These are phyloP conservation scores for Pteria penguin DNA, from an alignment of 2,888 invertebrate species.

Conservation along the genomic window DNA sequence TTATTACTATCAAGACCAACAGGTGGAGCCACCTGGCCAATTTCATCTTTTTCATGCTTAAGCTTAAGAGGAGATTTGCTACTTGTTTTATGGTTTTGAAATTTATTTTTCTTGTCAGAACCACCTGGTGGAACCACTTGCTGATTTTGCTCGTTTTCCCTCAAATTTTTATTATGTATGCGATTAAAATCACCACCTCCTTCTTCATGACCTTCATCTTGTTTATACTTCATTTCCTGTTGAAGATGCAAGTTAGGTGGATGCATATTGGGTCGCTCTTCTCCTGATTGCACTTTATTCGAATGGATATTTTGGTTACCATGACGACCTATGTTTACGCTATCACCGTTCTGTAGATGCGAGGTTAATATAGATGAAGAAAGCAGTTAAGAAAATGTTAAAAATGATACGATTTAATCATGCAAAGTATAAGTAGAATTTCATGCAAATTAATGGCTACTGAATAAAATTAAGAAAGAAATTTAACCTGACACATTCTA, in stretches of 20 bases:
- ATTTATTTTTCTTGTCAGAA: no score
- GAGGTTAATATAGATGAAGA: not conserved
- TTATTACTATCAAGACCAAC: no score
- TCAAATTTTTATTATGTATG: no score
- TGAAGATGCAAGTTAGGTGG: constrained; percentile 3
- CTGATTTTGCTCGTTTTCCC: not conserved
- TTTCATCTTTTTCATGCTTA: not conserved
- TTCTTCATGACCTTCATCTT: not conserved
- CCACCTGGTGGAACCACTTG: no score
- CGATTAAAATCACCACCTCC: not conserved
- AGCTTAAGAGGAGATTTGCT: no score
- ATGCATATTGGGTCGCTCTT: constrained; percentile 16
- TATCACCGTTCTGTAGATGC: not conserved
- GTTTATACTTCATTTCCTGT: constrained; percentile 4
- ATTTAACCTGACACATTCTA: no score
- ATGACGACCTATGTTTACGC: not conserved
- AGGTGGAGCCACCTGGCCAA: not conserved
- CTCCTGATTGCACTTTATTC: constrained; percentile 3
- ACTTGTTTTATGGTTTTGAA: no score
- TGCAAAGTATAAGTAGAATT: not conserved
- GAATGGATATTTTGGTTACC: not conserved
- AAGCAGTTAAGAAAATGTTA: not conserved
- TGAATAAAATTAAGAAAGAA: no score
- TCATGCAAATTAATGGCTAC: not conserved
- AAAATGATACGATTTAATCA: not conserved